Evolutionary conservation across 2,113 vertebrate genomes (phyloP), one percentile per base, ranked within the genome.

Genomic region (Oxyruncus cristatus): DNA sequence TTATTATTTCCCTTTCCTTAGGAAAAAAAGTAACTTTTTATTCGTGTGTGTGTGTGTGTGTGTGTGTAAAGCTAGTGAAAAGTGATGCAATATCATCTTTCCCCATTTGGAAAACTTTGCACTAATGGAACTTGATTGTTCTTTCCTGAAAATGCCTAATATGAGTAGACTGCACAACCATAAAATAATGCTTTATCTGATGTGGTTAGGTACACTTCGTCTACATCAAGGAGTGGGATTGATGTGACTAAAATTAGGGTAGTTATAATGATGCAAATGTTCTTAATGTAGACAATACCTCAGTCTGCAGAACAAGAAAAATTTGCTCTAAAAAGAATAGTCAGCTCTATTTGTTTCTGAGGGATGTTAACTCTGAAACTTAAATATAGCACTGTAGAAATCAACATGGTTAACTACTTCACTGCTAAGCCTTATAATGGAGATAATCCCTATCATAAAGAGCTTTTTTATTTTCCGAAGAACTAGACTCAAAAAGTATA

Each of bases 171-270:
- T 91, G 90, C 70, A 75, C 41, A 89, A 73, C 61, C 80, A 63
- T 84, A 88, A 93, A 93, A 86, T 80, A 85, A 77, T 65, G 44
- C 21, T 85, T 85, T 91, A 52, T 89, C 81, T 96, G 81, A 78
- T 86, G 84, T 65, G 68, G 78, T 77, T 89, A 80, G 71, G 14
- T 92, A 82, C 82, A 78, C 86, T 88, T 78, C 7, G 1, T 94
- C 88, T 94, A 74, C 80, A 89, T 95, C 91, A 92, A 94, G 76
- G 86, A 93, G 76, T 89, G 65, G 70, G 90, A 96, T 72, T 93
- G 88, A 96, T 81, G 85, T 93, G 86, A 86, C 95, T 96, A 96
- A 94, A 96, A 93, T 95, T 95, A 95, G 75, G 44, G 59, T 83
- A 61, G 92, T 86, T 93, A 92, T 77, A 96, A 92, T 61, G 85